Percentiles rank a stretch among this genome's conserved stretches.
These are phyloP conservation scores for Euplexia lucipara DNA, from an alignment of 2,888 invertebrate species.

Conservation along the genomic window DNA sequence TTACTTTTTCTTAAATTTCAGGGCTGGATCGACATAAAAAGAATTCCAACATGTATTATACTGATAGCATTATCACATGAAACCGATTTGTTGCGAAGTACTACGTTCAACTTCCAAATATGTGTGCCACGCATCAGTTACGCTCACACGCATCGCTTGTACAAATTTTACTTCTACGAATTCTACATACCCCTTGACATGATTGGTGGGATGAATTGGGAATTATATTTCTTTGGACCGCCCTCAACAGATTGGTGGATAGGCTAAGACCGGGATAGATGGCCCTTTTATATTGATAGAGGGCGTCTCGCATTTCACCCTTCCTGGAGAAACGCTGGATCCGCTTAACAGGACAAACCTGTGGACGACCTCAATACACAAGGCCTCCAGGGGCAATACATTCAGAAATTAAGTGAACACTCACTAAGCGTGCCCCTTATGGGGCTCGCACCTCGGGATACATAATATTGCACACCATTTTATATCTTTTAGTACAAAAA, in stretches of 20 bases:
- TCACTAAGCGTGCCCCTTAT: too few relatives aligned
- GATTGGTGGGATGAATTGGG: constrained; percentile 65
- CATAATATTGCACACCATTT: too few relatives aligned
- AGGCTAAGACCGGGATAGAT: too few relatives aligned
- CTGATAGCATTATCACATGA: constrained; percentile 70
- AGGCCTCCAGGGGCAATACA: too few relatives aligned
- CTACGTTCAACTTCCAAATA: constrained; percentile 76
- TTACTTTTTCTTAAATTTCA: constrained; percentile 54
- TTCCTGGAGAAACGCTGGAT: too few relatives aligned
- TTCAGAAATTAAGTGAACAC: too few relatives aligned
- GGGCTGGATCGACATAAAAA: constrained; percentile 76
- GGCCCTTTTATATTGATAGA: too few relatives aligned
- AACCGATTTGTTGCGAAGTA: constrained; percentile 71
- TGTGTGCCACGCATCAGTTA: constrained; percentile 78
- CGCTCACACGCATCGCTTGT: constrained; percentile 70
- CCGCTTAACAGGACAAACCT: too few relatives aligned
- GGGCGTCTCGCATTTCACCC: too few relatives aligned
- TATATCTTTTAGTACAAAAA: too few relatives aligned
- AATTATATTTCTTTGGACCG: constrained; percentile 46
- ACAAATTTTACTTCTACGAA: constrained; percentile 76
- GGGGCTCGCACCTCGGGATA: too few relatives aligned
- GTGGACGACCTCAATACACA: too few relatives aligned
- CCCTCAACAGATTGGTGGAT: not conserved
- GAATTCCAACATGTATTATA: constrained; percentile 80
- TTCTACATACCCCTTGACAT: constrained; percentile 73